These are phyloP conservation scores for Darevskia mixta DNA, from an alignment of 2,797 vertebrate genomes.

Conservation along the genomic window DNA sequence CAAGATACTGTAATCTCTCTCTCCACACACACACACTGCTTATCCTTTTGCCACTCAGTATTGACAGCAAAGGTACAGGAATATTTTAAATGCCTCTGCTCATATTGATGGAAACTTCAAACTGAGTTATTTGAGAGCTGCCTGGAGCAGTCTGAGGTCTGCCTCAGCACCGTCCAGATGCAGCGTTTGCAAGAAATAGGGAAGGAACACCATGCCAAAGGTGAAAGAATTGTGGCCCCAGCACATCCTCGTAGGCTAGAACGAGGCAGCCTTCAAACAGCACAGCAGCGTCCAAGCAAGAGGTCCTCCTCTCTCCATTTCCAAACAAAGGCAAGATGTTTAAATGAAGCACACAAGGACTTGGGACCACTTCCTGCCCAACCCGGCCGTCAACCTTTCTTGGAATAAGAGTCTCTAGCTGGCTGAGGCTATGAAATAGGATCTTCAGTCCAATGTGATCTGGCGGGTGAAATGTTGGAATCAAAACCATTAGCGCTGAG, in stretches of 20 bases:
- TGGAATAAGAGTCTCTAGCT: neutral
- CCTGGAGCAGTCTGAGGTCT: slow-evolving; percentile 36
- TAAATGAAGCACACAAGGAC: neutral
- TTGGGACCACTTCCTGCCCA: too few relatives aligned
- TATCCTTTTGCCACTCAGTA: slow-evolving; percentile 59
- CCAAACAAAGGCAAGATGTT: neutral
- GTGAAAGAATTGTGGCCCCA: neutral
- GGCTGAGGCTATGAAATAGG: neutral
- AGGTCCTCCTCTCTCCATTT: too few relatives aligned
- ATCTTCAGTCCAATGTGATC: neutral
- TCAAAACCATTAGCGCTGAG: neutral
- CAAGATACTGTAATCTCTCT: neutral
- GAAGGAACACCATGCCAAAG: neutral
- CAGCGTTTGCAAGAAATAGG: slow-evolving; percentile 23
- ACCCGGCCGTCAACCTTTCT: neutral
- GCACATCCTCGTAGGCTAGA: neutral
- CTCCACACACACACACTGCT: slow-evolving; percentile 20
- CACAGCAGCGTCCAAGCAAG: neutral
- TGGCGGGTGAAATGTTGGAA: neutral
- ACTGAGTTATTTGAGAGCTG: slow-evolving; percentile 64
- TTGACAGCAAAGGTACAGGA: slow-evolving; percentile 51
- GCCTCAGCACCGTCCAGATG: slow-evolving; percentile 52
- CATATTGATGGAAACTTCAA: slow-evolving; percentile 68
- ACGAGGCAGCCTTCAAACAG: neutral
- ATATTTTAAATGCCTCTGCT: slow-evolving; percentile 64